phyloP scores from a whole-genome alignment of 2,888 invertebrate genomes.

The Hydrotaea diabolus region DNA sequence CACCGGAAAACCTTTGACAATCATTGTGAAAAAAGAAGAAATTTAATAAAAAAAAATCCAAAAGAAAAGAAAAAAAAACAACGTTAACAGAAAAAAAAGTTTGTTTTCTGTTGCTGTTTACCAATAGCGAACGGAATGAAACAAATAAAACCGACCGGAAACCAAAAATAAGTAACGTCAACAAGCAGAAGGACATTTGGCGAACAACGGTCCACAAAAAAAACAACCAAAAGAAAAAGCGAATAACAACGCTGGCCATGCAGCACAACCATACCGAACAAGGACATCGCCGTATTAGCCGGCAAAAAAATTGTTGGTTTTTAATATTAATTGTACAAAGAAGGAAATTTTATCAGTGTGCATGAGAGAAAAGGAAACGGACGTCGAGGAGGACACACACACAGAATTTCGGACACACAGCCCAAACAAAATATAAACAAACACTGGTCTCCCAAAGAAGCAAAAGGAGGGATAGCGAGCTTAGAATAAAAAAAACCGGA shows the following conservation, averaged over 20 bases:
- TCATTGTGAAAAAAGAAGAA: constrained; percentile 51
- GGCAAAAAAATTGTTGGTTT: constrained; percentile 18
- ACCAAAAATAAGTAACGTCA: constrained; percentile 48
- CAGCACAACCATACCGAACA: not conserved
- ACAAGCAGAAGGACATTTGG: constrained; percentile 27
- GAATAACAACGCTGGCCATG: not conserved
- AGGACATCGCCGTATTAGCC: constrained; percentile 26
- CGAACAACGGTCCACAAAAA: not conserved
- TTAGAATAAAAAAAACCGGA: not conserved
- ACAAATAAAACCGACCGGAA: constrained; percentile 45
- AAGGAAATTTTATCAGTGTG: constrained; percentile 31
- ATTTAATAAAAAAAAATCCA: constrained; percentile 45
- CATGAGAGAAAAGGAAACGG: constrained; percentile 17
- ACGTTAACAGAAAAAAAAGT: constrained; percentile 7
- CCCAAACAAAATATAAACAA: constrained; percentile 22
- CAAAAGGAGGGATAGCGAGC: not conserved
- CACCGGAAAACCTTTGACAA: constrained; percentile 62
- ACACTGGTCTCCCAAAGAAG: not conserved
- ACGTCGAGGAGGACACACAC: not conserved
- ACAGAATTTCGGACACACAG: constrained; percentile 26
- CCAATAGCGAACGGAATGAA: constrained; percentile 2
- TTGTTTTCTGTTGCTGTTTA: not conserved
- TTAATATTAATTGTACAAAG: constrained; percentile 47
- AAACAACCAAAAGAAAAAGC: not conserved
- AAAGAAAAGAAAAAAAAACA: not conserved